Base-by-base conservation (phyloP, 1,140 invertebrate species). In the Eurosta solidaginis region DNA sequence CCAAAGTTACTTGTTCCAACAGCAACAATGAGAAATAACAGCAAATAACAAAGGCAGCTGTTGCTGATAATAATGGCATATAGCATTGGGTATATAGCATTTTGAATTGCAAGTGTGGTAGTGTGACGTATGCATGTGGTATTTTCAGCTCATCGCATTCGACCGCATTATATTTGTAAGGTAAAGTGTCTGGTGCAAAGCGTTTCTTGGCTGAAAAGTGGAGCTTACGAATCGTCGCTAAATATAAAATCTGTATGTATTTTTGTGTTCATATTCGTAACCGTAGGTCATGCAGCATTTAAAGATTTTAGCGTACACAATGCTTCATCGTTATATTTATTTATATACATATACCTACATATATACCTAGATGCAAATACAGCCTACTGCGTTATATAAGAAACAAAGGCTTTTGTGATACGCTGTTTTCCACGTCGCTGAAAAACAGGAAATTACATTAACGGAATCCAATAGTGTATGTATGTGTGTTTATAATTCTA, bases 1-100 rank as follows among this genome's bases (percentile, higher is more conserved):
- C 50, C 78, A 77, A 80, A 42, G 59, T n/a, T 80, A 59, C 50
- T 25, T 20, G 44, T 54, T 20, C n/a, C 50, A 47, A 40, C 49
- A 54, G 77, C 74, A 75, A 49, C 33, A 40, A 45, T 49, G 25
- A 50, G 42, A 40, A 40, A 59, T 50, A 75, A 75, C 7, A 75
- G 25, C 40, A 75, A 49, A 5, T 49, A 22, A 25, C 47, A 52
- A 29, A 42, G 25, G 33, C 75, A 50, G 14, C 76, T 68, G 59
- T 68, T 68, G 33, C 59, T 20, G 10, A 27, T 40, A 68, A 68
- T 68, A 68, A 14, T 5, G 33, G 10, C 27, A 9, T 68, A 14
- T 5, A 20, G 10, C 27, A 9, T 68, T 20, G 17, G 6, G 33
- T 33, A 22, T 68, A 25, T 29, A 7, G 54, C 17, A n/a, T n/a